Conservation (phyloP, 2,113 vertebrate species). For the Pristiophorus japonicus region DNA sequence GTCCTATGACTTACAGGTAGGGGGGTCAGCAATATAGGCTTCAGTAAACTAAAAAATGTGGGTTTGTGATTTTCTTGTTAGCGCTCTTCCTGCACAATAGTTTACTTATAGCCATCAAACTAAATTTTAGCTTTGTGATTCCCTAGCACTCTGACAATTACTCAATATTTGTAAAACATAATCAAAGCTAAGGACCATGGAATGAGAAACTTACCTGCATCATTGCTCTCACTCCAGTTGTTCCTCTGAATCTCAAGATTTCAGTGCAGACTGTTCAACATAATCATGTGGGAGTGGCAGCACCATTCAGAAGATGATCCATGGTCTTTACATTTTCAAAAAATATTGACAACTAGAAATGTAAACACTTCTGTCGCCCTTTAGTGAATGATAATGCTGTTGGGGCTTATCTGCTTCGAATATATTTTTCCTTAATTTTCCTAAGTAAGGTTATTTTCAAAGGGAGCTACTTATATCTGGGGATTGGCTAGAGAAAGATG, state of each 20-base stretch:
- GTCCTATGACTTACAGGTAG: background rate
- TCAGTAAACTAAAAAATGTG: background rate
- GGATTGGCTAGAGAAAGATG: background rate
- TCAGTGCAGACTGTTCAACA: background rate
- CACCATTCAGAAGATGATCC: background rate
- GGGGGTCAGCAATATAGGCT: background rate
- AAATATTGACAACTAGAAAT: background rate
- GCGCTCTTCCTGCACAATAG: background rate
- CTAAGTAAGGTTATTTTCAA: background rate
- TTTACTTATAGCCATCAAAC: background rate
- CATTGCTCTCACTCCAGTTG: background rate
- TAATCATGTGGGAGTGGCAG: background rate
- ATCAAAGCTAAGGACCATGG: slow-evolving; percentile 6
- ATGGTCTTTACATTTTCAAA: background rate
- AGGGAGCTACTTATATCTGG: background rate
- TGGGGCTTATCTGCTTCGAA: background rate
- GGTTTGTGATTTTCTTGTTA: background rate
- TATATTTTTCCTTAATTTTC: background rate
- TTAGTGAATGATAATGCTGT: background rate
- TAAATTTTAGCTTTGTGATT: background rate
- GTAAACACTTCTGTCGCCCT: background rate
- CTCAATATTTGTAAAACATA: background rate
- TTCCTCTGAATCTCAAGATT: background rate
- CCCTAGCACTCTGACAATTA: background rate
- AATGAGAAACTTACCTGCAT: background rate